Evolutionary conservation across 2,888 invertebrate species (phyloP).

Genomic region (Drosophila buzzatii): DNA sequence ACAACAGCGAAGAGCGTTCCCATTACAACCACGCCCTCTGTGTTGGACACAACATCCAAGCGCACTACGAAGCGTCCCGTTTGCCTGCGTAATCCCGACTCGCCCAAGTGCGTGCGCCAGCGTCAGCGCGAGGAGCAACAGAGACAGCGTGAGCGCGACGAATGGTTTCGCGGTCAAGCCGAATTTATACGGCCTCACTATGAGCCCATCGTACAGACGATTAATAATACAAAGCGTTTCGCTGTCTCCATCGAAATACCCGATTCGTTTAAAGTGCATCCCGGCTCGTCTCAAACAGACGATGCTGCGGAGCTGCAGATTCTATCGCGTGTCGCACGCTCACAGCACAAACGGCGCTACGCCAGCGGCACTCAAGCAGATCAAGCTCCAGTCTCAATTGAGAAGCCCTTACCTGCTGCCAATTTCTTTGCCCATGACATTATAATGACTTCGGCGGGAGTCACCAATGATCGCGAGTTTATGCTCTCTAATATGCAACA

Average conservation of each 20-base stretch:
- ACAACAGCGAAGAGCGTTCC: conserved; percentile 46
- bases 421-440: conserved; percentile 77
- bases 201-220: conserved; percentile 82
- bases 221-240: conserved; percentile 83
- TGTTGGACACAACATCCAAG: conserved; percentile 58
- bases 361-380: conserved; percentile 66
- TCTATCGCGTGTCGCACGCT: conserved; percentile 79
- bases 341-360: conserved; percentile 80
- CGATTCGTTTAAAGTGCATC: conserved; percentile 79
- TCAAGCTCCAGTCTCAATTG: conserved; percentile 37
- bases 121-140: conserved; percentile 83
- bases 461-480: conserved; percentile 75
- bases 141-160: conserved; percentile 82
- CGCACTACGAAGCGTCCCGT: conserved; percentile 82
- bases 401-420: conserved; percentile 55
- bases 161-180: conserved; percentile 80
- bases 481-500: conserved; percentile 73
- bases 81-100: conserved; percentile 82
- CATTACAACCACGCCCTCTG: conserved; percentile 47
- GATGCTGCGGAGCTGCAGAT: conserved; percentile 58
- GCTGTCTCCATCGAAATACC: conserved; percentile 84
- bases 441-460: conserved; percentile 68
- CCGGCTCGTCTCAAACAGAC: conserved; percentile 24
- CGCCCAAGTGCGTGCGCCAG: conserved; percentile 82
- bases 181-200: conserved; percentile 78